Conservation (phyloP, 2,797 vertebrate species). For the Capromys pilorides region DNA sequence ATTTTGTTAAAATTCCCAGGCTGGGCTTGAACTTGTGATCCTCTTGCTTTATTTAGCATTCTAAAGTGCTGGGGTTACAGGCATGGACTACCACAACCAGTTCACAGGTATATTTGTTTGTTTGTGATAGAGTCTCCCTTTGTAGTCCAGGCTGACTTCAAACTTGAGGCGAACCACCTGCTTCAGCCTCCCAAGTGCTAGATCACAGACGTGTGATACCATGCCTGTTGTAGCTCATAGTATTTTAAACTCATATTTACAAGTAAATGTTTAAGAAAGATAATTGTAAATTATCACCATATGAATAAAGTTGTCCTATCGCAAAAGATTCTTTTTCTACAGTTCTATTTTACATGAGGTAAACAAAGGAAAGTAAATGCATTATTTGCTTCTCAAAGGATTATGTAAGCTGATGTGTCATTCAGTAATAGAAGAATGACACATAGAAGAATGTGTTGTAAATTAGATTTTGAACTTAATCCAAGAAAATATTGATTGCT, state of each 20-base stretch:
- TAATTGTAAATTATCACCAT: not conserved
- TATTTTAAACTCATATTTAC: constrained; percentile 46
- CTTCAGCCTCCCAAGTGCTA: not conserved
- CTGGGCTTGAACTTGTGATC: not conserved
- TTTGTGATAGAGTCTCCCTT: not conserved
- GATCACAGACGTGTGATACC: not conserved
- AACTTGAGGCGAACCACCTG: not conserved
- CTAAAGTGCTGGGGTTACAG: not conserved
- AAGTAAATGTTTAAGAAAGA: constrained; percentile 23
- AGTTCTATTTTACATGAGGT: constrained; percentile 15
- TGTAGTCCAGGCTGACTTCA: not conserved
- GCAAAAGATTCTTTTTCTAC: constrained; percentile 14
- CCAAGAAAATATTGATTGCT: not conserved
- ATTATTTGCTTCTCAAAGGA: not conserved
- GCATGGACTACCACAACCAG: not conserved
- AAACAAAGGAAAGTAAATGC: constrained; percentile 10
- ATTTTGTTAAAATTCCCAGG: not conserved
- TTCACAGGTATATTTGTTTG: not conserved
- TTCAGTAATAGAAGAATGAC: not conserved
- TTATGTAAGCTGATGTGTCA: not conserved
- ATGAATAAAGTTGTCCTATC: not conserved
- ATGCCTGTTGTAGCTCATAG: not conserved
- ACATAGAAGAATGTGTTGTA: not conserved
- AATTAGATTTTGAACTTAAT: constrained; percentile 20
- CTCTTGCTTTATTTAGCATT: not conserved